Percentiles rank a stretch among this genome's conserved stretches.
phyloP scores from a whole-genome alignment of 2,113 vertebrate species.

The Pituophis catenifer region DNA sequence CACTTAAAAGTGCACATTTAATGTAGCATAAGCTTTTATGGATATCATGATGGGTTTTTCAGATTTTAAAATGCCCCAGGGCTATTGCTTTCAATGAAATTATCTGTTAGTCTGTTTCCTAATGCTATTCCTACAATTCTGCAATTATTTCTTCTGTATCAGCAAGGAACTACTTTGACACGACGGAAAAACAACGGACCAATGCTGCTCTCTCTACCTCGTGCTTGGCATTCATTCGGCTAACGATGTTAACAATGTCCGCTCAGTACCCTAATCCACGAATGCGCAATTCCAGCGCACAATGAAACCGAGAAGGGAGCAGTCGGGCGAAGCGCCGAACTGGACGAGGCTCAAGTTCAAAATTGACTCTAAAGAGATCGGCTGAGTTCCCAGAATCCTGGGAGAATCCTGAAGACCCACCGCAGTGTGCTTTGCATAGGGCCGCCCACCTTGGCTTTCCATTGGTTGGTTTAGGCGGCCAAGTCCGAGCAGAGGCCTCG shows the following conservation, averaged over 20 bases:
- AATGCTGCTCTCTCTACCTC: background rate
- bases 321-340: background rate
- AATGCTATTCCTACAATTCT: background rate
- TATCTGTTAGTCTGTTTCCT: background rate
- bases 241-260: background rate
- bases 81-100: background rate
- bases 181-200: background rate
- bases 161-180: background rate
- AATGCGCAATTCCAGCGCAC: background rate
- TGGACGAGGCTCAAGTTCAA: background rate
- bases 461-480: constrained; percentile 17
- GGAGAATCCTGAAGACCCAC: background rate
- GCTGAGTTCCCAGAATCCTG: background rate
- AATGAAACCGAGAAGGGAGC: background rate
- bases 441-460: constrained; percentile 32
- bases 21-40: background rate
- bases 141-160: background rate
- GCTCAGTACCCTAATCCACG: background rate
- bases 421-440: constrained; percentile 44
- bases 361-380: background rate
- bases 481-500: constrained; percentile 10
- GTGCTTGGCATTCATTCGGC: background rate
- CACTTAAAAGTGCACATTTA: background rate
- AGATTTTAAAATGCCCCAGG: background rate
- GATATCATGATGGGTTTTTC: background rate